These are phyloP conservation scores for Brachionus calyciflorus DNA, from an alignment of 1,140 invertebrate species.

Conservation along the genomic window DNA sequence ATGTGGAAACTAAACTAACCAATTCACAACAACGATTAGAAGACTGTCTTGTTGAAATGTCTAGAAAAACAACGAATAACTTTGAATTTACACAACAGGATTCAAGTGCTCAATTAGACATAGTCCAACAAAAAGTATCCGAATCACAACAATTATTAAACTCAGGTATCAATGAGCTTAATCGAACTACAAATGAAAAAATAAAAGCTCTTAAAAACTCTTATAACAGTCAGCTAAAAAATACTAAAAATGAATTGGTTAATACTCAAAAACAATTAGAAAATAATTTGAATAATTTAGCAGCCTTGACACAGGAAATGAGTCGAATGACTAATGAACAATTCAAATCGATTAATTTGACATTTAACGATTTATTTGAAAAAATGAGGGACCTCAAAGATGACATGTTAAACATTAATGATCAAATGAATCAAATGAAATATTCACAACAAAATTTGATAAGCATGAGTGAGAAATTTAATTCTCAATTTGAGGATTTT, in stretches of 20 bases:
- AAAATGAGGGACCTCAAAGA: conserved; percentile 11
- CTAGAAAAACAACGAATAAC: conserved; percentile 36
- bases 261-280: not conserved
- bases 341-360: not conserved
- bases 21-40: conserved; percentile 45
- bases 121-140: not conserved
- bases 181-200: not conserved
- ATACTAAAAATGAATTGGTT: conserved; percentile 18
- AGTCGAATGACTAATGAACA: not conserved
- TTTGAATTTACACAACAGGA: conserved; percentile 38
- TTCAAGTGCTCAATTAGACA: conserved; percentile 17
- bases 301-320: not conserved
- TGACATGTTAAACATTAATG: conserved; percentile 3
- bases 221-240: conserved; percentile 21
- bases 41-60: conserved; percentile 43
- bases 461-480: not conserved
- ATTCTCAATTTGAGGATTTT: conserved; percentile 8
- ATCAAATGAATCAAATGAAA: not conserved
- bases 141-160: not conserved
- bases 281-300: not conserved
- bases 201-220: conserved; percentile 9
- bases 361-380: conserved; percentile 12
- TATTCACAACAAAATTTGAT: not conserved
- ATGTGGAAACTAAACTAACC: conserved; percentile 32
- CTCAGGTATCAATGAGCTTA: not conserved